A percentile compares a stretch with the other conserved stretches of the same genome.
Conservation (phyloP, 2,888 invertebrate genomes). For the Auanema sp. region DNA sequence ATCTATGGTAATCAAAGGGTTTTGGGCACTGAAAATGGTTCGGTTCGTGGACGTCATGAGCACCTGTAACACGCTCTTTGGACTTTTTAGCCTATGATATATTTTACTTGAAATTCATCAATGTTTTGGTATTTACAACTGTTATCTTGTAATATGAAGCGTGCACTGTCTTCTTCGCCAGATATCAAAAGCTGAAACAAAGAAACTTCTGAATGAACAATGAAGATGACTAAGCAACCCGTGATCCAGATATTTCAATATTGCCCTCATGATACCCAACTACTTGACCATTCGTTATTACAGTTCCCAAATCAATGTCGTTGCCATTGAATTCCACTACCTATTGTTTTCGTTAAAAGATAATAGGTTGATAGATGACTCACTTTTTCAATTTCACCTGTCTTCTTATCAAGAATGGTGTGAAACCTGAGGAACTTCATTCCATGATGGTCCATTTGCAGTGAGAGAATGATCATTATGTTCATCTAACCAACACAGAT, state of each 20-base stretch:
- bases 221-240: constrained; percentile 22
- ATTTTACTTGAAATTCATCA: constrained; percentile 52
- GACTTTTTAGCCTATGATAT: background rate
- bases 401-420: constrained; percentile 27
- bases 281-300: constrained; percentile 52
- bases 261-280: constrained; percentile 46
- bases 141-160: constrained; percentile 49
- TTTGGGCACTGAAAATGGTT: constrained; percentile 58
- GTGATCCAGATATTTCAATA: constrained; percentile 44
- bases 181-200: constrained; percentile 46
- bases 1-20: constrained; percentile 58
- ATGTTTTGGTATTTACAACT: constrained; percentile 52
- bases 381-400: constrained; percentile 31
- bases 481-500: constrained; percentile 44
- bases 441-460: constrained; percentile 54
- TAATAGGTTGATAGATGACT: background rate
- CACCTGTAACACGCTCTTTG: constrained; percentile 28
- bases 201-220: constrained; percentile 5
- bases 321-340: constrained; percentile 59
- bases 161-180: constrained; percentile 45
- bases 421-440: constrained; percentile 51
- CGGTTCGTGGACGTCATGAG: constrained; percentile 38
- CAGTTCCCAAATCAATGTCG: constrained; percentile 54
- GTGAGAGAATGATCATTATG: constrained; percentile 46
- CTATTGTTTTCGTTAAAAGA: constrained; percentile 14